Conservation (phyloP, 2,888 invertebrate species). For the Tigriopus californicus region DNA sequence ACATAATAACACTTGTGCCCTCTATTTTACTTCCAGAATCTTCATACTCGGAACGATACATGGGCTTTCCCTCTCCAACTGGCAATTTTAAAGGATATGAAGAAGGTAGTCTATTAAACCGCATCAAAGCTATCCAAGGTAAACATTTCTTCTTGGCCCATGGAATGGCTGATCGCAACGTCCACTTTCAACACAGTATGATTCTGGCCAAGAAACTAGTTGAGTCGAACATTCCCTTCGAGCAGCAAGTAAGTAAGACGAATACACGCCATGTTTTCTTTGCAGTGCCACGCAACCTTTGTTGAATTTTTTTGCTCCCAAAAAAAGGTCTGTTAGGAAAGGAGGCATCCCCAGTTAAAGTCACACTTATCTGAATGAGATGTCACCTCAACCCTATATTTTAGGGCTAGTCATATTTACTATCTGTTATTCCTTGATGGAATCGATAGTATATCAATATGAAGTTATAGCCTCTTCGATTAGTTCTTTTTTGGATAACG, state of each 20-base stretch:
- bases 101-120: background rate
- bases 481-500: too few species aligned
- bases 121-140: background rate
- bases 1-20: too few species aligned
- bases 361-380: too few species aligned
- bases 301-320: too few species aligned
- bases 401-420: too few species aligned
- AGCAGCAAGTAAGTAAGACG: slow-evolving; percentile 1
- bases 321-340: too few species aligned
- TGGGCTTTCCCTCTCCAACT: background rate
- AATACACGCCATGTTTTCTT: background rate
- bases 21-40: background rate
- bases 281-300: too few species aligned
- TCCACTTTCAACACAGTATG: slow-evolving; percentile 11
- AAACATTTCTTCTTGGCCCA: slow-evolving; percentile 8
- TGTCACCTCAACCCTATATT: too few species aligned
- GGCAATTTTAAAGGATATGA: slow-evolving; percentile 6
- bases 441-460: too few species aligned
- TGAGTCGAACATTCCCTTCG: background rate
- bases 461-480: too few species aligned
- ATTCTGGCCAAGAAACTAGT: slow-evolving; percentile 8
- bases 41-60: slow-evolving; percentile 2
- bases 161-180: slow-evolving; percentile 7
- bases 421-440: too few species aligned
- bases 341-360: too few species aligned